Evolutionary conservation across 2,888 invertebrate species (phyloP), one percentile per base, ranked within the genome.

Genomic region (Boloria euphrosyne): DNA sequence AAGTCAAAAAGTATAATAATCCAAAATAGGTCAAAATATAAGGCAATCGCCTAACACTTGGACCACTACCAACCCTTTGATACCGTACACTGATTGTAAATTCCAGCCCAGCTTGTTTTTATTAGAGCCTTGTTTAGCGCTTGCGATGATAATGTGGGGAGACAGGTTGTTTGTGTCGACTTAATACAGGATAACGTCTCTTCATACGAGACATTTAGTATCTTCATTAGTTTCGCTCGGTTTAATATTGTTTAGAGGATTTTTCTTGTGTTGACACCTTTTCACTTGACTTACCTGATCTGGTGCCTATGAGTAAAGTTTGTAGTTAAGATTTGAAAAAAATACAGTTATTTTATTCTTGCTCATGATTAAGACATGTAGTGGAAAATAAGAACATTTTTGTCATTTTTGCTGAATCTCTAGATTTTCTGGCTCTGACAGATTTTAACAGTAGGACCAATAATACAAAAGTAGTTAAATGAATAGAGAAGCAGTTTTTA

Each of bases 21-120:
- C 7, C 1, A 10, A 38, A 38, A 38, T 38, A 38, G 10, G 1
- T 10, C 10, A 38, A 38, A 38, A 38, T 38, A 38, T 7, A 38
- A 10, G 31, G 10, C 31, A 10, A 38, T 2, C 10, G 2, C 31
- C 31, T 38, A 2, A 10, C 7, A 57, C 66, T 78, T 76, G 70
- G 1, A 60, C 76, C 75, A 69, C 38, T 60, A 49, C 4, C 64
- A 67, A 69, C 73, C 75, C 75, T 79, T 77, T 78, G 79, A 80
- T 74, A 70, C 72, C 70, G 71, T 69, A 67, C 75, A 77, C 77
- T 78, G 80, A 84, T 81, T 83, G 85, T 84, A 84, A 84, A 84
- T 83, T 82, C 78, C 74, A 73, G 65, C 75, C 62, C 60, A 68
- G 69, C 70, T 66, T 76, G 78, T 79, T 80, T 79, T 80, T 80